A percentile compares a stretch with the other conserved stretches of the same genome.
Conservation (phyloP, 2,797 vertebrate species). For the Bradypodion ventrale region DNA sequence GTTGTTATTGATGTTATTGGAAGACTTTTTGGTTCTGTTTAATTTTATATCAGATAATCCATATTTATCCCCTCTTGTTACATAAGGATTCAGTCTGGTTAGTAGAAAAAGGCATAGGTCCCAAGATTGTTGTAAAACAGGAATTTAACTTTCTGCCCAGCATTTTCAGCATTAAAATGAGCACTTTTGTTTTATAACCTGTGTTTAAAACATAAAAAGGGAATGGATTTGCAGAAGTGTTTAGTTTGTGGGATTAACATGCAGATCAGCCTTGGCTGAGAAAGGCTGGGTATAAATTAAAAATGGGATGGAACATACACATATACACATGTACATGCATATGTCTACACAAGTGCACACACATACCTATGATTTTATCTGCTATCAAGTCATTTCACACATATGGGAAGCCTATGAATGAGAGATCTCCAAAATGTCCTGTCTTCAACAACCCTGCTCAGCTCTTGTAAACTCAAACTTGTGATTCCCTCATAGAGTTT, state of each 20-base stretch:
- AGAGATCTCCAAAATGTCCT: no score
- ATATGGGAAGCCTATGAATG: no score
- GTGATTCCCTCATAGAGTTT: no score
- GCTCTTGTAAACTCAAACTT: no score
- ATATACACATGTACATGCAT: not conserved
- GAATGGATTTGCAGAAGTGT: not conserved
- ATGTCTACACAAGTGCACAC: not conserved
- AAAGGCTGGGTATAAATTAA: no score
- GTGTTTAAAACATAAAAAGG: not conserved
- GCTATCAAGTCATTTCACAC: no score
- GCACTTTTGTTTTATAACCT: not conserved
- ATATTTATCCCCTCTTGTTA: conserved; percentile 19
- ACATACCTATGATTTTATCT: no score
- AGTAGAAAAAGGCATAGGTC: not conserved
- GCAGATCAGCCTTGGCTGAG: no score
- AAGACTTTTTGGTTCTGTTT: conserved; percentile 27
- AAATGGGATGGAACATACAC: no score
- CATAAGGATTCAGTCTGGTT: not conserved
- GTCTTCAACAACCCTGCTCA: no score
- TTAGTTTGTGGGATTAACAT: not conserved
- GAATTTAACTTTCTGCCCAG: not conserved
- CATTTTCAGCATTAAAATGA: not conserved
- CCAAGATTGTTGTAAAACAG: not conserved
- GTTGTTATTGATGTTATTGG: conserved; percentile 30
- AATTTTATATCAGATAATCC: conserved; percentile 40